Base-by-base conservation (phyloP, 2,797 vertebrate genomes). In the Buceros bicornis region DNA sequence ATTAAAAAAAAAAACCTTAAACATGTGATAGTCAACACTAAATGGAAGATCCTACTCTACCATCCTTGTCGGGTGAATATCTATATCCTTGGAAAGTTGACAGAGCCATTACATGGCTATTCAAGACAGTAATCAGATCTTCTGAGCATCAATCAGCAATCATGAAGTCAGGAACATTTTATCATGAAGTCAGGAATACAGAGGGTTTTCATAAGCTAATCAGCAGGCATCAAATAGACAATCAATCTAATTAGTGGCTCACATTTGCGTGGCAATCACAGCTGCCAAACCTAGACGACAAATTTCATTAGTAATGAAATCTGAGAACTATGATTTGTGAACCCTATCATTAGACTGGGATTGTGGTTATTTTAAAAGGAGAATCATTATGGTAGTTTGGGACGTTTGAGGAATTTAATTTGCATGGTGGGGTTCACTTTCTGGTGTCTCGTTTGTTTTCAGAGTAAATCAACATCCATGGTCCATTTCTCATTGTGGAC, bases 191-290 rank as follows among this genome's bases (percentile, higher is more conserved):
- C 95, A 97, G 95, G 88, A 97, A 98, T 98, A 97, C 95, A 97
- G 96, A 97, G 95, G 93, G 95, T 96, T 98, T 98, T 97, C 97
- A 97, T 97, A 97, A 98, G 97, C 97, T 98, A 98, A 98, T 98
- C 98, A 98, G 95, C 97, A 98, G 94, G 94, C 97, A 97, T 98
- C 98, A 98, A 97, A 98, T 97, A 98, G 98, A 98, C 97, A 98
- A 98, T 98, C 98, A 98, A 98, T 98, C 97, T 98, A 98, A 98
- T 98, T 98, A 98, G 98, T 97, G 91, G 96, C 87, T 98, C 97
- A 93, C 91, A 98, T 97, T 98, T 96, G 78, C 88, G 95, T 98
- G 96, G 97, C 97, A 98, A 98, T 97, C 98, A 98, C 95, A 97
- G 93, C 96, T 96, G 95, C 95, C 96, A 97, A 97, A 97, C 77